Percentiles rank a stretch among this genome's conserved stretches.
Conservation (phyloP, 2,888 invertebrate species). For the Aphrophora alni region DNA sequence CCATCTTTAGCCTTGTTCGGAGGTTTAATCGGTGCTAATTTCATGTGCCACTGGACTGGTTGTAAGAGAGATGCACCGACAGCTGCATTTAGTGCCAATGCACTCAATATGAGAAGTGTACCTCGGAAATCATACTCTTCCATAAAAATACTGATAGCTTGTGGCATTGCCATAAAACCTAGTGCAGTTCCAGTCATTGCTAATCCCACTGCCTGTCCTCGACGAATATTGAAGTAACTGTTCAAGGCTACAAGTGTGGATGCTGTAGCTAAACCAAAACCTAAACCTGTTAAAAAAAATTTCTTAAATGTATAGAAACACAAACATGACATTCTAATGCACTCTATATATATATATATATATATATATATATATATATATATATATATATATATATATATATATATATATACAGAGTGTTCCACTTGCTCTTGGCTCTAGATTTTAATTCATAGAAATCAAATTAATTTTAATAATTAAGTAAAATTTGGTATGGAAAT, state of each 20-base stretch:
- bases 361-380: too few relatives aligned
- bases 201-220: conserved; percentile 76
- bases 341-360: too few relatives aligned
- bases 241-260: conserved; percentile 75
- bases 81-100: conserved; percentile 67
- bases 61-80: conserved; percentile 58
- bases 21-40: conserved; percentile 45
- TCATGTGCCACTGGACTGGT: conserved; percentile 66
- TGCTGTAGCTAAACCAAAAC: conserved; percentile 73
- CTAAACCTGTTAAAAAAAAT: conserved; percentile 63
- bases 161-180: conserved; percentile 77
- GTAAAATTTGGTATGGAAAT: too few relatives aligned
- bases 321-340: too few relatives aligned
- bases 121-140: conserved; percentile 69
- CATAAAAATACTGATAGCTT: conserved; percentile 69
- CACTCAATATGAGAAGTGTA: conserved; percentile 69
- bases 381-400: too few relatives aligned
- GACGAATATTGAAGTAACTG: conserved; percentile 70
- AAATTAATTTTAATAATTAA: too few relatives aligned
- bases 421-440: too few relatives aligned
- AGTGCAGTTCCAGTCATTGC: conserved; percentile 78
- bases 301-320: too few relatives aligned
- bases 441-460: too few relatives aligned
- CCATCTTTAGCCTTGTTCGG: not conserved
- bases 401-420: too few relatives aligned